These are phyloP conservation scores for Oenanthe melanoleuca DNA, from an alignment of 2,113 vertebrate genomes.

Conservation along the genomic window DNA sequence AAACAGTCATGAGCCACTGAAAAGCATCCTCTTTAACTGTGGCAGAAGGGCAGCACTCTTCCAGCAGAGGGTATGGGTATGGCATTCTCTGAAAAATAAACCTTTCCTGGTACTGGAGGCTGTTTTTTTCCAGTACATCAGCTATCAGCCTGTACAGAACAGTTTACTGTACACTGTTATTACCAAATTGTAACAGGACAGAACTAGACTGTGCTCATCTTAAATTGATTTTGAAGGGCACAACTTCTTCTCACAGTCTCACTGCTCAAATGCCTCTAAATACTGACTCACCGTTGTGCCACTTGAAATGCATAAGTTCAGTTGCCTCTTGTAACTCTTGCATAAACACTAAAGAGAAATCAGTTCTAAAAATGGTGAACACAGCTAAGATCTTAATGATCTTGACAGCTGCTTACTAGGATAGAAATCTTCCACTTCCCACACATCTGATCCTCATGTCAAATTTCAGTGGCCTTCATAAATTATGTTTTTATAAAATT, in stretches of 20 bases:
- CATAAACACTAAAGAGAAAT: slow-evolving; percentile 62
- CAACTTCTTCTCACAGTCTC: not conserved
- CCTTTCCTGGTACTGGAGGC: not conserved
- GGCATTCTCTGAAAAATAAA: slow-evolving; percentile 3
- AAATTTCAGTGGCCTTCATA: slow-evolving; percentile 57
- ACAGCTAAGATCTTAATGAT: slow-evolving; percentile 62
- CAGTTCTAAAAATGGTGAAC: slow-evolving; percentile 39
- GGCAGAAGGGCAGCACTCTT: not conserved
- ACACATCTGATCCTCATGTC: not conserved
- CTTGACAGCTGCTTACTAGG: slow-evolving; percentile 18
- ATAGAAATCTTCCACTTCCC: slow-evolving; percentile 10
- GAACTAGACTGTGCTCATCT: slow-evolving; percentile 44
- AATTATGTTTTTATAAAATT: not conserved
- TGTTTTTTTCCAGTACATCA: slow-evolving; percentile 27
- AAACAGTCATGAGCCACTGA: not conserved
- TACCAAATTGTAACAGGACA: slow-evolving; percentile 31
- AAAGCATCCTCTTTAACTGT: not conserved
- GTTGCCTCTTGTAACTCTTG: slow-evolving; percentile 58
- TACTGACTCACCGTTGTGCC: slow-evolving; percentile 54
- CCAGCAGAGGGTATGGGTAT: not conserved
- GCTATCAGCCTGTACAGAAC: slow-evolving; percentile 44
- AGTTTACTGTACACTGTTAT: slow-evolving; percentile 68
- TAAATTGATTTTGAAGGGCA: slow-evolving; percentile 53
- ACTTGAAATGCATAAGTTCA: slow-evolving; percentile 49
- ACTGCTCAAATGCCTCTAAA: slow-evolving; percentile 38